Evolutionary conservation across 2,888 invertebrate genomes (phyloP).

Genomic region (Melanotus villosus): DNA sequence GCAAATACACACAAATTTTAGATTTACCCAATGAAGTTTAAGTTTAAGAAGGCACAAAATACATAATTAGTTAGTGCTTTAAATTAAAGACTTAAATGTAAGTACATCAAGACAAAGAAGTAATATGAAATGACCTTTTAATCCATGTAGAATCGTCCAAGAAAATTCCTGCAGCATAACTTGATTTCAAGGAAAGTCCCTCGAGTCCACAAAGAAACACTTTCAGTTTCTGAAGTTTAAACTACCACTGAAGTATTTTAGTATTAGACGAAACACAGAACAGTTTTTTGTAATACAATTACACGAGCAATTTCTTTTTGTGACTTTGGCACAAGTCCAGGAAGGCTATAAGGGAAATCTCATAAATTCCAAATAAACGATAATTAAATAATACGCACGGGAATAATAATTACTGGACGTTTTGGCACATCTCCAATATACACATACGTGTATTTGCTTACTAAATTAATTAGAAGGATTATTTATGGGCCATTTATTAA

Average conservation of each 20-base stretch:
- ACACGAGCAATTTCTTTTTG: conserved; percentile 25
- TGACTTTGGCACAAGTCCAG: conserved; percentile 28
- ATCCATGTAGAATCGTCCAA: neutral
- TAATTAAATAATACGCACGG: conserved; percentile 18
- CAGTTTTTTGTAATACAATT: conserved; percentile 18
- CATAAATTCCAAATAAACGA: conserved; percentile 9
- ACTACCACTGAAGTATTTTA: conserved; percentile 13
- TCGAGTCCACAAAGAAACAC: neutral
- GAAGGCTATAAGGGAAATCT: conserved; percentile 14
- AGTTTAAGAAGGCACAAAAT: no score
- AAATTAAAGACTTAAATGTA: no score
- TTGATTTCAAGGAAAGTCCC: neutral
- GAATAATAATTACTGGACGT: neutral
- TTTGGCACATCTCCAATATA: neutral
- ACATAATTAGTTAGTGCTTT: no score
- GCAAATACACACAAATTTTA: no score
- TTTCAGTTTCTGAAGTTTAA: conserved; percentile 6
- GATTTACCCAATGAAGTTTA: no score
- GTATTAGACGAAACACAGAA: neutral
- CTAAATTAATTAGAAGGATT: neutral
- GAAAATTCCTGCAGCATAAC: neutral
- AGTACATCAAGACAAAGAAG: no score
- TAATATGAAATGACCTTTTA: no score
- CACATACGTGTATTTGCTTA: neutral
- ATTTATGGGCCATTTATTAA: neutral